A percentile compares a stretch with the other conserved stretches of the same genome.
Conservation (phyloP, 2,888 invertebrate species). For the Hartigia nigra region DNA sequence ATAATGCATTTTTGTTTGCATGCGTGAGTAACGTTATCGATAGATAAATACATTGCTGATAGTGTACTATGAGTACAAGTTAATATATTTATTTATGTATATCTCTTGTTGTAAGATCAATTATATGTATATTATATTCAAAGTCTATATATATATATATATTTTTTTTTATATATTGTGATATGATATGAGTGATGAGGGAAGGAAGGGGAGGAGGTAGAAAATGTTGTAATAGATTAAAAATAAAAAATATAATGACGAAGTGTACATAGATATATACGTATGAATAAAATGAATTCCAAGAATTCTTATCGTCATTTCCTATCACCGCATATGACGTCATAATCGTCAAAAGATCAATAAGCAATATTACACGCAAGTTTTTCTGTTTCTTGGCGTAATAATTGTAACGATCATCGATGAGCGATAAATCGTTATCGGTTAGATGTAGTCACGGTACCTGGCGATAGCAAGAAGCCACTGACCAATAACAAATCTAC, state of each 20-base stretch:
- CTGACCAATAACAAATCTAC: neutral
- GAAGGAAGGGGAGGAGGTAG: too few species aligned
- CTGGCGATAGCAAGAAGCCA: neutral
- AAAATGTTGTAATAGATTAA: neutral
- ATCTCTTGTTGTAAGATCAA: neutral
- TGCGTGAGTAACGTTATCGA: too few species aligned
- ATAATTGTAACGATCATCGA: neutral
- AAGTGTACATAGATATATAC: neutral
- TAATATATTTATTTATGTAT: neutral
- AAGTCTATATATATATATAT: too few species aligned
- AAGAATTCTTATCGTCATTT: neutral
- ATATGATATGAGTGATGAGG: too few species aligned
- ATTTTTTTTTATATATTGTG: too few species aligned
- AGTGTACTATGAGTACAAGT: neutral
- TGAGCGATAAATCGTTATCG: neutral
- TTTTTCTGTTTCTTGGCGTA: neutral
- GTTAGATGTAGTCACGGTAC: neutral
- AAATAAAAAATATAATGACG: neutral
- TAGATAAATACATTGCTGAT: neutral
- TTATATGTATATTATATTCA: neutral
- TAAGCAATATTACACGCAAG: slow-evolving; percentile 1
- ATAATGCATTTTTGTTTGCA: too few species aligned
- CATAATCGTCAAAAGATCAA: neutral
- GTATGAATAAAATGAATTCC: neutral
- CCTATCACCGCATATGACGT: neutral